Conservation (phyloP, 2,113 vertebrate genomes). For the Arothron firmamentum region DNA sequence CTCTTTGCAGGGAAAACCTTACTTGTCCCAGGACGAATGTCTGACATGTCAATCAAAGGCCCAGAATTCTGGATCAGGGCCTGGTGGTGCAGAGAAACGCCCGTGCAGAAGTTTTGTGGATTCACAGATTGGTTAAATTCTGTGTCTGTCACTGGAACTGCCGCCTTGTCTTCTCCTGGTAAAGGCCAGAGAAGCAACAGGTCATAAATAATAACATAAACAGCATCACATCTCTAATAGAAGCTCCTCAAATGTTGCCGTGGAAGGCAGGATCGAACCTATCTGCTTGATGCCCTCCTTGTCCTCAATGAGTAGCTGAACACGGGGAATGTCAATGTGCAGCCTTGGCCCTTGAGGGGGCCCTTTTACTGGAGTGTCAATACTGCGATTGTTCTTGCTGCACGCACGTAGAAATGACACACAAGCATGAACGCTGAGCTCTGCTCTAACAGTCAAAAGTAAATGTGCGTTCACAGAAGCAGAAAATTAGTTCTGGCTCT, state of each 20-base stretch:
- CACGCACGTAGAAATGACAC: slow-evolving; percentile 29
- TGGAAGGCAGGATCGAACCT: slow-evolving; percentile 70
- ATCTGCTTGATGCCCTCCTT: slow-evolving; percentile 99
- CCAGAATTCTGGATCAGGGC: slow-evolving; percentile 97
- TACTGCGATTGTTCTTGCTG: slow-evolving; percentile 98
- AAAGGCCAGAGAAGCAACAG: not conserved
- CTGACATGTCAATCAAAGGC: slow-evolving; percentile 97
- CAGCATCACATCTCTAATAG: not conserved
- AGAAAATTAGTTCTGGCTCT: slow-evolving; percentile 21
- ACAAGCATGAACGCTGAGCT: not conserved
- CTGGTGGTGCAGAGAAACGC: slow-evolving; percentile 92
- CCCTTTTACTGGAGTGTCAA: slow-evolving; percentile 97
- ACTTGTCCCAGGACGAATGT: slow-evolving; percentile 98
- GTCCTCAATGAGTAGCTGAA: slow-evolving; percentile 97
- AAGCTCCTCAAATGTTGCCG: not conserved
- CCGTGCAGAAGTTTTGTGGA: slow-evolving; percentile 95
- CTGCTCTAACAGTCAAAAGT: not conserved
- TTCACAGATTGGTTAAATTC: slow-evolving; percentile 98
- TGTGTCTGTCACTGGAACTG: slow-evolving; percentile 89
- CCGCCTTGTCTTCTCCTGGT: slow-evolving; percentile 95
- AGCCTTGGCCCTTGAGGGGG: slow-evolving; percentile 92
- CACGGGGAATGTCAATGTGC: slow-evolving; percentile 96
- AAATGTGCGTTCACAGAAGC: not conserved
- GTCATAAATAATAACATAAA: not conserved
- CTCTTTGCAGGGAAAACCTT: slow-evolving; percentile 46